Percentiles rank a stretch among this genome's conserved stretches.
phyloP scores from a whole-genome alignment of 2,113 vertebrate species.

The Triplophysa dalaica region DNA sequence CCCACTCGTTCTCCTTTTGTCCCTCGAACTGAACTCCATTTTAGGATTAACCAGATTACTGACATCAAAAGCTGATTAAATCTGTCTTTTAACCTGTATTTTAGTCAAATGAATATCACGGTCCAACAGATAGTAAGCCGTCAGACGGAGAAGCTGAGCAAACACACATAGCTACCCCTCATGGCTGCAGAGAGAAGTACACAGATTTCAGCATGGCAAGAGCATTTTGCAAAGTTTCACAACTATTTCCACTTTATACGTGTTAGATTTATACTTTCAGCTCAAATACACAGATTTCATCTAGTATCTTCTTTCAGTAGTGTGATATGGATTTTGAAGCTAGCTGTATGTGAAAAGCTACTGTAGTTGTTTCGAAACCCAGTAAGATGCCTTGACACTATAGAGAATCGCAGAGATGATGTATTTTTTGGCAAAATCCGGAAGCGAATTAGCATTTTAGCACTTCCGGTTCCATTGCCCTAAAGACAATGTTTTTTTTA shows the following conservation, averaged over 20 bases:
- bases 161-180: constrained; percentile 68
- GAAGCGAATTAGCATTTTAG: no score
- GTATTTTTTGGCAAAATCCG: no score
- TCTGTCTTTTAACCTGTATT: constrained; percentile 38
- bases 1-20: constrained; percentile 57
- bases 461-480: no score
- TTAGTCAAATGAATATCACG: constrained; percentile 20
- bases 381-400: no score
- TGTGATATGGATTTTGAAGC: background rate
- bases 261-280: background rate
- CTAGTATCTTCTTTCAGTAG: background rate
- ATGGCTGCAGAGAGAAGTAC: constrained; percentile 48
- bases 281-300: background rate
- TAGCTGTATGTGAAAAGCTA: no score
- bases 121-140: background rate
- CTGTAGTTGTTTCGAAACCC: no score
- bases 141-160: background rate
- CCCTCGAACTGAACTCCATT: constrained; percentile 55
- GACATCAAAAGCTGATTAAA: constrained; percentile 60
- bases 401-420: no score
- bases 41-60: constrained; percentile 62
- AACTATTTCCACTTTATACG: background rate
- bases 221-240: background rate
- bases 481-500: no score
- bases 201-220: background rate